Evolutionary conservation across 2,888 invertebrate genomes (phyloP).

Genomic region (Stenodema calcarata): DNA sequence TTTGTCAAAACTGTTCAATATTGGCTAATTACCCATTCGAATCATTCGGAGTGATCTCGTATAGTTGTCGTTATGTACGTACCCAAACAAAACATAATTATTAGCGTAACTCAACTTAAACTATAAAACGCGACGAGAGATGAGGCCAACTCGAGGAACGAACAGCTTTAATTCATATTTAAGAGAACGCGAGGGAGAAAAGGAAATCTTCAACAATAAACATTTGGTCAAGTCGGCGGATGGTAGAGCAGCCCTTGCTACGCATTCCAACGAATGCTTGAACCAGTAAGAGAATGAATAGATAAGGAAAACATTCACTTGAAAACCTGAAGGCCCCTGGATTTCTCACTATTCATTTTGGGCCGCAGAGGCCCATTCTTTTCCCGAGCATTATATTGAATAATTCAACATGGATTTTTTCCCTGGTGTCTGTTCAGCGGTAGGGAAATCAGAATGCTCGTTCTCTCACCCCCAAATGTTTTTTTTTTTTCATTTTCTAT

Average conservation of each 20-base stretch:
- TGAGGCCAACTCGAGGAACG: too few relatives aligned
- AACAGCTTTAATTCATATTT: too few relatives aligned
- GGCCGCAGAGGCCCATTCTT: background rate
- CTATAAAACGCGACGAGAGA: too few relatives aligned
- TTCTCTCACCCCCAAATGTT: background rate
- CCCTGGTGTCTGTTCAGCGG: background rate
- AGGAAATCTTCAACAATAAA: too few relatives aligned
- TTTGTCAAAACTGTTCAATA: too few relatives aligned
- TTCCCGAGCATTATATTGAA: background rate
- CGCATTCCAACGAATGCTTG: background rate
- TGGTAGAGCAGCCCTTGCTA: background rate
- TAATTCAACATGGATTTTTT: background rate
- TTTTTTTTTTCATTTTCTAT: background rate
- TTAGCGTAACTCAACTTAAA: too few relatives aligned
- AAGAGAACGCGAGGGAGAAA: too few relatives aligned
- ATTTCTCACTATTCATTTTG: slow-evolving; percentile 10
- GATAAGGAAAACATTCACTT: slow-evolving; percentile 6
- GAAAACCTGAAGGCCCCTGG: background rate
- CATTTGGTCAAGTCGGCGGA: too few relatives aligned
- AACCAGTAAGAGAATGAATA: background rate
- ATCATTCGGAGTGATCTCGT: too few relatives aligned
- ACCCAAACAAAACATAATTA: too few relatives aligned
- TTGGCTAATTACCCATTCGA: too few relatives aligned
- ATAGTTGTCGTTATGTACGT: too few relatives aligned
- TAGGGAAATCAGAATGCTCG: background rate